Evolutionary conservation across 2,113 vertebrate genomes (phyloP).

Genomic region (Trichechus manatus): DNA sequence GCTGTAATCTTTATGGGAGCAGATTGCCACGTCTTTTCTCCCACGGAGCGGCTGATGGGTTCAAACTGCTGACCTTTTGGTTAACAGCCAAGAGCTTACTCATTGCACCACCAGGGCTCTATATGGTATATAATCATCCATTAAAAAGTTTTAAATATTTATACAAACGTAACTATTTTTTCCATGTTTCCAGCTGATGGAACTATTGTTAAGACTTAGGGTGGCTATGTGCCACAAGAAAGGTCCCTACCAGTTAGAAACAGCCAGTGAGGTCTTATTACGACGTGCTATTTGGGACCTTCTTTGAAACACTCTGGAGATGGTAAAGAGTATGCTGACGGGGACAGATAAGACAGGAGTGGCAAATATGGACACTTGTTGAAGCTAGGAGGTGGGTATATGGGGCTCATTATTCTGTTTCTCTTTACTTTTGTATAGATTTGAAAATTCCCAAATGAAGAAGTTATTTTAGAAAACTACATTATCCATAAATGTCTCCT

Average conservation of each 20-base stretch:
- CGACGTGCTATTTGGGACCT: rapidly evolving
- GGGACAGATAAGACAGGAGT: no score
- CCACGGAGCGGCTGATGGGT: no score
- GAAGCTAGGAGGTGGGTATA: rapidly evolving
- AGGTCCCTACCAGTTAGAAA: not conserved
- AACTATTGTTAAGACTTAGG: not conserved
- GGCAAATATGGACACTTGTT: no score
- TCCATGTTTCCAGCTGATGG: not conserved
- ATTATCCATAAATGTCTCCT: not conserved
- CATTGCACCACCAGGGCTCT: no score
- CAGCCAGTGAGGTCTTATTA: rapidly evolving
- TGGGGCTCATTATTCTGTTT: not conserved
- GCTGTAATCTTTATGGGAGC: no score
- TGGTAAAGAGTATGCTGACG: rapidly evolving
- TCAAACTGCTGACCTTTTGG: no score
- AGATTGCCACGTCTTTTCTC: no score
- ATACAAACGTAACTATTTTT: not conserved
- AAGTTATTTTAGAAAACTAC: not conserved
- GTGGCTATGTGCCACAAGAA: not conserved
- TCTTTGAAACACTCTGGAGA: rapidly evolving
- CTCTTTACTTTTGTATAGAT: not conserved
- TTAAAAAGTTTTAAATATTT: no score
- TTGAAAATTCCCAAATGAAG: not conserved
- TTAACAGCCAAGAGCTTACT: no score
- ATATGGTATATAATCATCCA: not conserved